Base-by-base conservation (phyloP, 2,888 invertebrate species). In the Ophioninae sp. region DNA sequence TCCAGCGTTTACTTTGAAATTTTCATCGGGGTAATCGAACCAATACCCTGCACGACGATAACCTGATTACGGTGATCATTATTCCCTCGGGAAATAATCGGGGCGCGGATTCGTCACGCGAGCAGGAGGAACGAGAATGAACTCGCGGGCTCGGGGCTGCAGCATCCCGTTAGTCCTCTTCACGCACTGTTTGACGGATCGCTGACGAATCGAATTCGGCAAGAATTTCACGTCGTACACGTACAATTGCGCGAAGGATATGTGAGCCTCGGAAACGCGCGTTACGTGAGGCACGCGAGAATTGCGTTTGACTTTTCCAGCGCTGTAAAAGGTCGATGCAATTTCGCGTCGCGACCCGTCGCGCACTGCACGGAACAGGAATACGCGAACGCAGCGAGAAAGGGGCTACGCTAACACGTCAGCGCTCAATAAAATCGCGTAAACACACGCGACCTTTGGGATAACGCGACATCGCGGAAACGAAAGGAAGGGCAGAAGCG, bases 161-260 rank as follows among this genome's bases (percentile, higher is more conserved):
- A 74, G 77, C 62, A 80, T 72, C 77, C 80, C 65, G 65, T 69
- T 81, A 30, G 64, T 74, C 21, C 69, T 59, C 68, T 67, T 61
- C 65, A 82, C 78, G 76, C 70, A 81, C 81, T 78, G 75, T 79
- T 83, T 78, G 78, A 83, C 81, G 69, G 85, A 85, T 83, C 21
- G 37, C 20, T 59, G 1, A 37, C 8, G 21, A 59, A 70, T 39
- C 10, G 20, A 72, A 41, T 72, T 85, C 84, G 78, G 87, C 83
- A 81, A 65, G 81, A 80, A 65, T 72, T 68, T 56, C 37, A 30
- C 30, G 13, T 21, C 62, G n/a, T 59, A 39, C 56, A 57, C 41
- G n/a, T 17, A 72, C 57, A 39, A 50, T 70, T 20, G 6, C 10
- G 56, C 30, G 37, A 23, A 10, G 70, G 57, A 70, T 57, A 75